Base-by-base conservation (phyloP, 2,797 vertebrate genomes). In the Meriones psammophilus region DNA sequence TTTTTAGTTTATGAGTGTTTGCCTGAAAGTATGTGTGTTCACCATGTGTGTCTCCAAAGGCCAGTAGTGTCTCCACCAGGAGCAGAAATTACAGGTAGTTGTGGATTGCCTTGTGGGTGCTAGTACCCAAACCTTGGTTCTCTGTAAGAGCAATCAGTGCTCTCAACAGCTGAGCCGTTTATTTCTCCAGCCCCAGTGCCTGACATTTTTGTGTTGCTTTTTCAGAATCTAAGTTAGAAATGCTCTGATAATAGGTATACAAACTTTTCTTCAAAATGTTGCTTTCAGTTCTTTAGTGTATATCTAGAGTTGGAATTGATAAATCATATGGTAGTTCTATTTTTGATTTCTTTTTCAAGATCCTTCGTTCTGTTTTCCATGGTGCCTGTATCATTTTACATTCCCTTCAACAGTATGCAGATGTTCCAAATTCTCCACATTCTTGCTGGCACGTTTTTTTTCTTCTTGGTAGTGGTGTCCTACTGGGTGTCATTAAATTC, bases 261-360 rank as follows among this genome's bases (percentile, higher is more conserved):
- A 89, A 5, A 14, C 58, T 39, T 39, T 33, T 88, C 64, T 95
- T 92, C 24, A 28, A 94, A 85, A 96, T 22, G 14, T 28, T 69
- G 46, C 30, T 96, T 91, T 91, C n/a, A 71, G 1, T 92, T 92
- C 17, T 92, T 95, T 84, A 79, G 86, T 78, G 14, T 95, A 60
- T 77, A 81, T 46, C 62, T 79, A 92, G 77, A 95, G 78, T 50
- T 95, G 26, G 83, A 92, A 83, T 86, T 91, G 68, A 84, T 94
- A 76, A 56, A 81, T 95, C 62, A 60, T 88, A 68, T 64, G 80
- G 71, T 85, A 95, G 85, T 94, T 81, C 89, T 71, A 6, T 86
- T 90, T 97, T 88, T 95, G 58, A 46, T 42, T 88, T 85, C 8
- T 84, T 84, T 95, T 95, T 91, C 58, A 92, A 76, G 81, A 92